Evolutionary conservation across 2,113 vertebrate genomes (phyloP), one percentile per base, ranked within the genome.

Genomic region (Nycticryphes semicollaris): DNA sequence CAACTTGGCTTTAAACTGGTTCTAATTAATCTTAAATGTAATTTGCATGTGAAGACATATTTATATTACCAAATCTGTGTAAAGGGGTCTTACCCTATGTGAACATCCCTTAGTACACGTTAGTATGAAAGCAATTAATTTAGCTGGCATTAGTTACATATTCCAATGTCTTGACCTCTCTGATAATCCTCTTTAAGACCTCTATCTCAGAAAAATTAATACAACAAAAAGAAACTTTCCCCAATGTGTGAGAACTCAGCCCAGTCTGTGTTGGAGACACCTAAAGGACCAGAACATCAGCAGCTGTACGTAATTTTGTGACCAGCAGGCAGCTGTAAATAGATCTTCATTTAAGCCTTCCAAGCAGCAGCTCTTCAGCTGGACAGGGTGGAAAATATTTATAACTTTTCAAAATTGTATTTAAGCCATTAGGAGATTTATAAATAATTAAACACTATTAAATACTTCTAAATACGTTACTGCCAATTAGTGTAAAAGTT

Each of bases 71-170:
- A 54, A 88, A 88, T 59, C n/a, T 39, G 41, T 17, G 16, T 77
- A 63, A 89, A 88, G 56, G 30, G 27, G 68, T 63, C 85, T 87
- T 84, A 53, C 43, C 14, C n/a, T 39, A 86, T 63, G 33, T 28
- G 57, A 90, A 74, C 6, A 4, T 62, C 53, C 41, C 70, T 91
- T 47, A 59, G 72, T 92, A 88, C 89, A 84, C 24, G 2, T 78
- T 80, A 91, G 75, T 78, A 94, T 28, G 80, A 96, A 97, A 98
- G 94, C 63, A 97, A 96, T 97, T 96, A 79, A 82, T 95, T 89
- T 96, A 96, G 94, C 93, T 96, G 78, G 77, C 89, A 98, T 97
- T 98, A 97, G 94, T 97, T 97, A 96, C 45, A 17, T 94, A 93
- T 98, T 97, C 94, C 94, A 94, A 84, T 91, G 79, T 87, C 87